phyloP scores from a whole-genome alignment of 2,797 vertebrate genomes.

The Psittacula echo region DNA sequence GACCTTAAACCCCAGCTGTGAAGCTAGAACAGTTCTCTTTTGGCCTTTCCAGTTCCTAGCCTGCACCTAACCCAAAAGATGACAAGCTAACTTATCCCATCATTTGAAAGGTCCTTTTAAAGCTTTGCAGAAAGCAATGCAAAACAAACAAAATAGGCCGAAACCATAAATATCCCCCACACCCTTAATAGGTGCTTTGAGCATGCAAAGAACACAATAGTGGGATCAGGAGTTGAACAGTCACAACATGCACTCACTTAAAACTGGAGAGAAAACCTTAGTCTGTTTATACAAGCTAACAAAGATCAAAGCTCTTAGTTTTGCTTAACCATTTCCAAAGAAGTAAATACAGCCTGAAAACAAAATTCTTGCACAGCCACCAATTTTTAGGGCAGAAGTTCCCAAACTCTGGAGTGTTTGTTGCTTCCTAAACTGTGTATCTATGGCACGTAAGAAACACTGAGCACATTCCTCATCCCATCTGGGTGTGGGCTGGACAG shows the following conservation, averaged over 20 bases:
- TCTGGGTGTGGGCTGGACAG: neutral
- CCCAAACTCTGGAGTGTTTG: neutral
- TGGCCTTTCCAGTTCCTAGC: neutral
- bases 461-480: neutral
- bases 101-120: neutral
- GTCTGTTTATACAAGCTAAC: conserved; percentile 8
- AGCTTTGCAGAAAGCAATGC: neutral
- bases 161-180: neutral
- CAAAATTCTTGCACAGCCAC: neutral
- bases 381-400: neutral
- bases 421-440: neutral
- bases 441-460: neutral
- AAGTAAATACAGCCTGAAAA: conserved; percentile 24
- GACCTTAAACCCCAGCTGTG: neutral
- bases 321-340: conserved; percentile 43
- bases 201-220: neutral
- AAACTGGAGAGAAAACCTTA: conserved; percentile 20
- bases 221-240: neutral
- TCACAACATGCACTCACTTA: neutral
- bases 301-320: conserved; percentile 48
- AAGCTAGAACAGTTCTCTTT: neutral
- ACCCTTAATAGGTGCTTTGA: neutral
- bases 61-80: neutral
- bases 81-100: neutral
- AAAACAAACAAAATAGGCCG: neutral